A percentile compares a stretch with the other conserved stretches of the same genome.
Conservation (phyloP, 2,888 invertebrate species). For the Sminthurides aquaticus region DNA sequence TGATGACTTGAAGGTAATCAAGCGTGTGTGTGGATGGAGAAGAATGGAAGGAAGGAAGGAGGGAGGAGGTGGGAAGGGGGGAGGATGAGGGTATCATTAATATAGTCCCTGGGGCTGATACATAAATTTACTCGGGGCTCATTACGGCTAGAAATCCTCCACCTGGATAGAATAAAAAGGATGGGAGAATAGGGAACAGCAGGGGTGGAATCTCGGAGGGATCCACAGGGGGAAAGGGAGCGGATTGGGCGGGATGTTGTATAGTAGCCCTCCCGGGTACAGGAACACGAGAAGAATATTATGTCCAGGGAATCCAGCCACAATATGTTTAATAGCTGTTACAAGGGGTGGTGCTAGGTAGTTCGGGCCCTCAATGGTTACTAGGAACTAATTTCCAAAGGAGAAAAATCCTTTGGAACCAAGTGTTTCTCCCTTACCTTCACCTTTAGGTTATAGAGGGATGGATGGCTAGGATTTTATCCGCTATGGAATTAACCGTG, state of each 20-base stretch:
- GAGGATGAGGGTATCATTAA: neutral
- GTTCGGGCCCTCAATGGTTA: no score
- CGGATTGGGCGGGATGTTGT: slow-evolving; percentile 2
- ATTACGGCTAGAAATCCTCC: neutral
- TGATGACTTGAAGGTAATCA: neutral
- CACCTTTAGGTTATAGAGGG: no score
- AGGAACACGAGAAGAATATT: neutral
- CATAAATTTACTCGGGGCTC: neutral
- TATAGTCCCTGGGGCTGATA: slow-evolving; percentile 7
- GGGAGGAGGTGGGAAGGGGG: neutral
- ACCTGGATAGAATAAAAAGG: neutral
- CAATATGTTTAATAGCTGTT: no score
- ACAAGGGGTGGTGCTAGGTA: no score
- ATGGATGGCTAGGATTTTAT: no score
- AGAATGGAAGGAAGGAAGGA: neutral
- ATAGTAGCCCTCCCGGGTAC: neutral
- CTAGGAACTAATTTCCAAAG: no score
- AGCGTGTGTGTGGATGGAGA: neutral
- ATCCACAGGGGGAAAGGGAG: neutral
- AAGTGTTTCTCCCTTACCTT: no score
- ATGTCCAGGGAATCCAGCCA: no score
- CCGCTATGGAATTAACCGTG: no score
- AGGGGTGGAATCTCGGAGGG: slow-evolving; percentile 3
- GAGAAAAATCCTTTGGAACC: no score
- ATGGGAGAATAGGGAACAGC: neutral